Evolutionary conservation across 2,888 invertebrate genomes (phyloP), one percentile per base, ranked within the genome.

Genomic region (Ypsolopha scabrella): DNA sequence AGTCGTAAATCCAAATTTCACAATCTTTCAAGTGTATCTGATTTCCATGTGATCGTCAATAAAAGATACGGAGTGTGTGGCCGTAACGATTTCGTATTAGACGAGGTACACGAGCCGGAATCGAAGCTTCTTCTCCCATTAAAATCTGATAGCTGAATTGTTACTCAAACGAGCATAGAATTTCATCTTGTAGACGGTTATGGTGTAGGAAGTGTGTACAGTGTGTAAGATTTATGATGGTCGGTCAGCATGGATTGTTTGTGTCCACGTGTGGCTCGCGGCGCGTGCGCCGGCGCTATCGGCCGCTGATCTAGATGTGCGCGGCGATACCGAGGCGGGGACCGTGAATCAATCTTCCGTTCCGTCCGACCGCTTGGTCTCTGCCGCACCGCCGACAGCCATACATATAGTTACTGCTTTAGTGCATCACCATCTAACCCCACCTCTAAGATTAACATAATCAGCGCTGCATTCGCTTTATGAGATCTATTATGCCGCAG

Each of bases 321-420:
- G 67, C 67, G 63, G 56, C 11, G 80, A 81, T 83, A 80, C 65
- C 64, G 63, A 63, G 63, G 14, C 64, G 67, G 72, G 24, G 2
- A 24, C 70, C 68, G 74, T 75, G 80, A 81, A 85, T 85, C 80
- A 81, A 85, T 85, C 80, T 82, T 75, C 63, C n/a, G n/a, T n/a
- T n/a, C n/a, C n/a, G n/a, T n/a, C n/a, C 66, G 64, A 63, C 67
- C 66, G 65, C 8, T 35, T 11, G 46, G 24, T 24, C 24, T 4
- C 24, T 24, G 24, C 24, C 24, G 4, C 24, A 24, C 24, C 24
- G 24, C 24, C 24, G 24, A 24, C 24, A 24, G 24, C 24, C 24
- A 24, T 24, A 24, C 24, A 24, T 2, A 24, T 24, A 24, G 24
- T 24, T 24, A 24, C 24, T 24, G 24, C 24, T 24, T 24, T 4